A percentile compares a stretch with the other conserved stretches of the same genome.
These are phyloP conservation scores for Channa striata DNA, from an alignment of 2,797 vertebrate genomes.

Conservation along the genomic window DNA sequence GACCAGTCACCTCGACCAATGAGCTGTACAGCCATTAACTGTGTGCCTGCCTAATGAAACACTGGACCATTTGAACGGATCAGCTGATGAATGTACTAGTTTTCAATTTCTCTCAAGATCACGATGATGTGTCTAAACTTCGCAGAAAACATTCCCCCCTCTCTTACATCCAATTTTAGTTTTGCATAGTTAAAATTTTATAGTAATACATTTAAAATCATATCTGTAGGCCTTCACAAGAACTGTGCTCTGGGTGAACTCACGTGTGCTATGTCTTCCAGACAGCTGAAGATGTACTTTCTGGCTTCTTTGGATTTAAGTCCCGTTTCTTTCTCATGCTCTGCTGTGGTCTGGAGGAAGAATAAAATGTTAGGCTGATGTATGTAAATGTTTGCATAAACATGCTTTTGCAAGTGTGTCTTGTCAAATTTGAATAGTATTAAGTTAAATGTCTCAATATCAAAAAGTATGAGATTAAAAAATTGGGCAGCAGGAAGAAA, in stretches of 20 bases:
- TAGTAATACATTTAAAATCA: not conserved
- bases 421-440: not conserved
- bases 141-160: not conserved
- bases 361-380: not conserved
- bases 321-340: conserved; percentile 96
- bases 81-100: too few species aligned
- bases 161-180: not conserved
- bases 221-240: not conserved
- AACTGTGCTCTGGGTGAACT: conserved; percentile 70
- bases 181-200: not conserved
- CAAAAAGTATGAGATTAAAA: conserved; percentile 16
- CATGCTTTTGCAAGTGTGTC: too few species aligned
- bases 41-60: too few species aligned
- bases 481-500: not conserved
- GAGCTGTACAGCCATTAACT: too few species aligned
- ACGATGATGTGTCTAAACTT: not conserved
- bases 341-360: conserved; percentile 90
- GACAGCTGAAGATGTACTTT: conserved; percentile 98
- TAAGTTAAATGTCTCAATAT: conserved; percentile 18
- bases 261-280: conserved; percentile 97
- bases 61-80: not conserved
- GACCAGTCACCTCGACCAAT: too few species aligned
- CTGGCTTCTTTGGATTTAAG: conserved; percentile 99
- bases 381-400: too few species aligned
- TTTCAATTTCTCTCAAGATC: not conserved